These are phyloP conservation scores for Tachina lurida DNA, from an alignment of 2,888 invertebrate genomes.

Conservation along the genomic window DNA sequence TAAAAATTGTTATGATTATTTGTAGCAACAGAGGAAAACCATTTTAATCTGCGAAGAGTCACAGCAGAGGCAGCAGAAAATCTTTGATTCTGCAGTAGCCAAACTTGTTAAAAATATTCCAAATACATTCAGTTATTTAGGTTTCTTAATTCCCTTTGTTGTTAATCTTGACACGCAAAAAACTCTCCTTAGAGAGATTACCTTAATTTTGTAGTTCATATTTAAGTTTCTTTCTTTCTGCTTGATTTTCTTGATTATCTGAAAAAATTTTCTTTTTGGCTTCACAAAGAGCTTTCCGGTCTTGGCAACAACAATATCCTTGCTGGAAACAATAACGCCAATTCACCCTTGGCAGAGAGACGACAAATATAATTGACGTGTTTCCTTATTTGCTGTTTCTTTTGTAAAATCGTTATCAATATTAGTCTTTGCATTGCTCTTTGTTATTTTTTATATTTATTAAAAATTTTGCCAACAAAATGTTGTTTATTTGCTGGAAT, in stretches of 20 bases:
- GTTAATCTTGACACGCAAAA: constrained; percentile 35
- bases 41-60: too few species aligned
- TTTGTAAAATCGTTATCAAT: constrained; percentile 20
- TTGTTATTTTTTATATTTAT: constrained; percentile 20
- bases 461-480: constrained; percentile 45
- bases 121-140: too few species aligned
- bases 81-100: too few species aligned
- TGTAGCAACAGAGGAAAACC: too few species aligned
- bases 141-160: constrained; percentile 1
- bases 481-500: constrained; percentile 2
- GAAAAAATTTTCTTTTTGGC: constrained; percentile 47
- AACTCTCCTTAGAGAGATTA: constrained; percentile 18
- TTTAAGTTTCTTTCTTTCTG: neutral
- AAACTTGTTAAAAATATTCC: too few species aligned
- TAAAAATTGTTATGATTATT: too few species aligned
- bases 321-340: constrained; percentile 14
- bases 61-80: too few species aligned
- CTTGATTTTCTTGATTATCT: constrained; percentile 55
- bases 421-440: neutral
- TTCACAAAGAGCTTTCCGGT: constrained; percentile 13
- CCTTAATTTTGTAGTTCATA: constrained; percentile 6
- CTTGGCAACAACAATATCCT: constrained; percentile 5
- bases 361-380: constrained; percentile 15
- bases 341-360: constrained; percentile 31
- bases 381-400: constrained; percentile 3